Evolutionary conservation across 2,113 vertebrate genomes (phyloP).

Genomic region (Struthio camelus): DNA sequence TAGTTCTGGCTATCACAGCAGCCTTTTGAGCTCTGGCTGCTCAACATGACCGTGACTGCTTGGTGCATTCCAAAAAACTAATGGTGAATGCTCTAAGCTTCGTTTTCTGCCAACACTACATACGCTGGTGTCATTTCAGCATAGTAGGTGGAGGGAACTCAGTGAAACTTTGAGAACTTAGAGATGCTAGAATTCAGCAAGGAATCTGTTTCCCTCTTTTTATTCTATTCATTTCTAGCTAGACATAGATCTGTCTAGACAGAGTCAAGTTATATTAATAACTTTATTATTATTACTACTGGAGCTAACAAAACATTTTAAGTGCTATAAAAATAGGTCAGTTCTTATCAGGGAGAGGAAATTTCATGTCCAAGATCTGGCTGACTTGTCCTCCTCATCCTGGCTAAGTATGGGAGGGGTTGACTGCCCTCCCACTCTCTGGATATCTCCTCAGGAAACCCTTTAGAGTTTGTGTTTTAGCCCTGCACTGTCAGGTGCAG

Average conservation of each 20-base stretch:
- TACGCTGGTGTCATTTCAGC: neutral
- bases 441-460: neutral
- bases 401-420: neutral
- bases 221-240: constrained; percentile 9
- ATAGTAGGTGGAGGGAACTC: neutral
- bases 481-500: neutral
- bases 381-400: neutral
- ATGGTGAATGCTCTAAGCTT: neutral
- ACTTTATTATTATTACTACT: constrained; percentile 29
- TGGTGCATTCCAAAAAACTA: neutral
- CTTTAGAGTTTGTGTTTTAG: neutral
- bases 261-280: constrained; percentile 35
- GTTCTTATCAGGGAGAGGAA: constrained; percentile 10
- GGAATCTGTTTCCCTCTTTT: constrained; percentile 23
- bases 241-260: constrained; percentile 50
- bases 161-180: neutral
- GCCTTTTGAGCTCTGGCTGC: neutral
- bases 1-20: neutral
- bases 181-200: neutral
- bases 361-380: constrained; percentile 18
- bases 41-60: neutral
- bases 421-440: neutral
- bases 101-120: neutral
- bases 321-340: constrained; percentile 34
- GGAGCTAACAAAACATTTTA: constrained; percentile 30